A percentile compares a stretch with the other conserved stretches of the same genome.
phyloP scores from a whole-genome alignment of 2,113 vertebrate genomes.

The Myotis brandtii region DNA sequence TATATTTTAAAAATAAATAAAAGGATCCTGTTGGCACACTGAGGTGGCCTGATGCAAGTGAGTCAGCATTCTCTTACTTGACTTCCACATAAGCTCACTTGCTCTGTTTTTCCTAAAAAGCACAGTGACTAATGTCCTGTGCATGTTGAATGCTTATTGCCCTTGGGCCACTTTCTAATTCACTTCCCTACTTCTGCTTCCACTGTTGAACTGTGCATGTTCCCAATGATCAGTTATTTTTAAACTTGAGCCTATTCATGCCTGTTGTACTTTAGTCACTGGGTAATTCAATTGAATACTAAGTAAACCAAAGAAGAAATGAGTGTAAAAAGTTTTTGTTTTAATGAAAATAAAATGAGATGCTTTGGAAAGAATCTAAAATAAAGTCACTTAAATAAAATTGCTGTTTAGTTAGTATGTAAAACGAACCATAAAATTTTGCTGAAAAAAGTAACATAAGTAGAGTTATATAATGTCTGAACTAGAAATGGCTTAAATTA shows the following conservation, averaged over 20 bases:
- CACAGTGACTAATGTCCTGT: background rate
- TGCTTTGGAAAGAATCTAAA: conserved; percentile 22
- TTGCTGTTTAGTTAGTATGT: background rate
- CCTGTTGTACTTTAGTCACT: background rate
- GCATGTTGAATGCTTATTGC: background rate
- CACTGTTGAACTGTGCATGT: background rate
- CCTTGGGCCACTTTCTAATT: background rate
- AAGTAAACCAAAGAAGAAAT: background rate
- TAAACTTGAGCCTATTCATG: background rate
- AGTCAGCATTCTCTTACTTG: background rate
- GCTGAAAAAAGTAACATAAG: background rate
- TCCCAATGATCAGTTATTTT: background rate
- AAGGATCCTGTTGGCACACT: background rate
- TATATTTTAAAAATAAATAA: too few relatives aligned
- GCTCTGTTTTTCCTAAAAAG: background rate
- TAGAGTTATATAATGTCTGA: background rate
- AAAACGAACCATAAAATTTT: background rate
- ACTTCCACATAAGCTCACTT: background rate
- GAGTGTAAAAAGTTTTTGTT: background rate
- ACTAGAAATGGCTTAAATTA: background rate
- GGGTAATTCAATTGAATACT: background rate
- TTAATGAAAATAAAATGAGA: conserved; percentile 43
- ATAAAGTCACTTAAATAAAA: background rate
- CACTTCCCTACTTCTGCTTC: background rate
- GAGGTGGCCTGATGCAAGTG: background rate